Percentiles rank a stretch among this genome's conserved stretches.
These are phyloP conservation scores for Trilocha varians DNA, from an alignment of 2,888 invertebrate genomes.

Conservation along the genomic window DNA sequence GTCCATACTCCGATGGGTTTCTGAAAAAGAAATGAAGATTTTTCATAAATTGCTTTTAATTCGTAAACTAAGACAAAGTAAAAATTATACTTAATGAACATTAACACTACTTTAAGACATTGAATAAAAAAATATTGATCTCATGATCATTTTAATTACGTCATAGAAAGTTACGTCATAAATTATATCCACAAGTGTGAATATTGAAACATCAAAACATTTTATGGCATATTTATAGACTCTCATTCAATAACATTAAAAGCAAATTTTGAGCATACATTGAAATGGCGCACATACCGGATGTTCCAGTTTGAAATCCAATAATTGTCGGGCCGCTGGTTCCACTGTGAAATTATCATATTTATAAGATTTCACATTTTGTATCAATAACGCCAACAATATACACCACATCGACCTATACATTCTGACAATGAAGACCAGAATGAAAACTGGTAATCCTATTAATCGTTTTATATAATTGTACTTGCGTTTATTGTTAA, in stretches of 20 bases:
- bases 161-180: too few relatives aligned
- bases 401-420: not conserved
- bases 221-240: too few relatives aligned
- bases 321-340: conserved; percentile 34
- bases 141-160: too few relatives aligned
- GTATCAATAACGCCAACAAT: not conserved
- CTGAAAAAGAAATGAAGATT: conserved; percentile 37
- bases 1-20: conserved; percentile 73
- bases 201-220: too few relatives aligned
- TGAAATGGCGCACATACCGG: conserved; percentile 12
- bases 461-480: not conserved
- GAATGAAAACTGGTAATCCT: not conserved
- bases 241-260: too few relatives aligned
- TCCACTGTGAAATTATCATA: conserved; percentile 15
- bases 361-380: not conserved
- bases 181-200: too few relatives aligned
- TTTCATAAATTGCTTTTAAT: too few relatives aligned
- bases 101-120: too few relatives aligned
- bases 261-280: too few relatives aligned
- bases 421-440: not conserved
- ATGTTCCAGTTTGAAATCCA: conserved; percentile 31
- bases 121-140: too few relatives aligned
- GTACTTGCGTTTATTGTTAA: not conserved
- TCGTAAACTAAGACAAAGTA: too few relatives aligned
- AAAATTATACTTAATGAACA: too few relatives aligned